These are phyloP conservation scores for Apamea monoglypha DNA, from an alignment of 2,888 invertebrate species.

Conservation along the genomic window DNA sequence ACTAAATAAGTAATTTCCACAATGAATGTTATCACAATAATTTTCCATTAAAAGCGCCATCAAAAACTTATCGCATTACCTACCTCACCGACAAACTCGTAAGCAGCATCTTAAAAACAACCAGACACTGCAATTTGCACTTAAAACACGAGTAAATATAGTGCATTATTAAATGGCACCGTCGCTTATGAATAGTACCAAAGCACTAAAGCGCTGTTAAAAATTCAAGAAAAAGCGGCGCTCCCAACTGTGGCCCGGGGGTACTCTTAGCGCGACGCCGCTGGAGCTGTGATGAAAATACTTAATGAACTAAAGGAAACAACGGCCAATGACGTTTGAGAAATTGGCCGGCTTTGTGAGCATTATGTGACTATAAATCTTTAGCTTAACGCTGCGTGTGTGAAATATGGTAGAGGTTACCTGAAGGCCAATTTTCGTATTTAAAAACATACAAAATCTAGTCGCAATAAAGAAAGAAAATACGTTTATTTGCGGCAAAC, in stretches of 20 bases:
- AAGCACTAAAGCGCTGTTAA: slow-evolving; percentile 80
- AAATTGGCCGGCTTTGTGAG: slow-evolving; percentile 49
- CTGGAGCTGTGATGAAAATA: slow-evolving; percentile 81
- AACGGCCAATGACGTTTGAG: slow-evolving; percentile 68
- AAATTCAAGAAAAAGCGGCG: slow-evolving; percentile 85
- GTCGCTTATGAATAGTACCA: slow-evolving; percentile 71
- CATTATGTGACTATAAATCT: slow-evolving; percentile 39
- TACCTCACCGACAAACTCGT: slow-evolving; percentile 29
- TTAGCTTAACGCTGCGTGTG: slow-evolving; percentile 2
- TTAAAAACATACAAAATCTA: neutral
- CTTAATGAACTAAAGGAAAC: slow-evolving; percentile 77
- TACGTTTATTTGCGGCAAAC: too few relatives aligned
- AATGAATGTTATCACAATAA: slow-evolving; percentile 30
- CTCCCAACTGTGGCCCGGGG: slow-evolving; percentile 80
- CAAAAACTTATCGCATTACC: slow-evolving; percentile 53
- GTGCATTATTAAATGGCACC: slow-evolving; percentile 55
- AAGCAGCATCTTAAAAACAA: slow-evolving; percentile 38
- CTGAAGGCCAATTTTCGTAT: neutral
- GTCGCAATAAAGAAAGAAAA: neutral
- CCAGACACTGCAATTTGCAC: slow-evolving; percentile 56
- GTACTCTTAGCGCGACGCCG: slow-evolving; percentile 78
- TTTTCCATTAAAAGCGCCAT: slow-evolving; percentile 41
- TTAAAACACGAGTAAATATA: slow-evolving; percentile 52
- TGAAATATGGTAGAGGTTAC: neutral
- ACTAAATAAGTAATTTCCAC: slow-evolving; percentile 12